phyloP scores from a whole-genome alignment of 1,140 invertebrate species.

The Elymnias hypermnestra region DNA sequence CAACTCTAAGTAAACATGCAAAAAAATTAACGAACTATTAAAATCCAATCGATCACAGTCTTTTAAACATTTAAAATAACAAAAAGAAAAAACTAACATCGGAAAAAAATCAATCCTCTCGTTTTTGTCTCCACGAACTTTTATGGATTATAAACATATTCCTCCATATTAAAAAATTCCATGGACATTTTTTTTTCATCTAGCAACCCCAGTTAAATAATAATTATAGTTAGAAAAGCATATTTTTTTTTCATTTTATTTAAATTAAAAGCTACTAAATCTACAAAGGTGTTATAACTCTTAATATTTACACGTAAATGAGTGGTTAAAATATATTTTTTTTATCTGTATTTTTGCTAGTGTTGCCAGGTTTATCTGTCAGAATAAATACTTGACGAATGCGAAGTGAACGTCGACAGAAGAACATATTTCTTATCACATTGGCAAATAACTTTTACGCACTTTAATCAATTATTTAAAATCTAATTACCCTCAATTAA shows the following conservation, averaged over 20 bases:
- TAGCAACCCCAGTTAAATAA: constrained; percentile 22
- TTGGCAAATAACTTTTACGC: too few relatives aligned
- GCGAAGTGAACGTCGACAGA: constrained; percentile 7
- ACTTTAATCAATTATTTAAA: too few relatives aligned
- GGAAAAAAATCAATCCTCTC: constrained; percentile 50
- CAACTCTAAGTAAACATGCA: constrained; percentile 32
- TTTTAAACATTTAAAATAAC: constrained; percentile 14
- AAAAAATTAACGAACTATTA: constrained; percentile 11
- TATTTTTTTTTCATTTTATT: constrained; percentile 31
- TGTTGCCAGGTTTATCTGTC: constrained; percentile 25
- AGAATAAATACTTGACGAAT: constrained; percentile 23
- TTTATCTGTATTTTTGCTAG: constrained; percentile 11
- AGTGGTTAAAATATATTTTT: constrained; percentile 32
- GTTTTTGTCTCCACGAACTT: constrained; percentile 44
- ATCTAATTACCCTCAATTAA: too few relatives aligned
- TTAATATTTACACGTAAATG: constrained; percentile 58
- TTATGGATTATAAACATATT: constrained; percentile 62
- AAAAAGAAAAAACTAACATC: constrained; percentile 5
- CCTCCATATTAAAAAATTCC: constrained; percentile 49
- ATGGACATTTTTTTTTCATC: constrained; percentile 34
- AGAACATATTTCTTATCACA: neutral
- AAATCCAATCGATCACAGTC: constrained; percentile 37
- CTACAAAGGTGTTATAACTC: constrained; percentile 23
- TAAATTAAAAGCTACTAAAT: constrained; percentile 36
- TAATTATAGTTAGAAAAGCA: constrained; percentile 30